Evolutionary conservation across 1,140 invertebrate genomes (phyloP), one percentile per base, ranked within the genome.

Genomic region (Harpegnathos saltator): DNA sequence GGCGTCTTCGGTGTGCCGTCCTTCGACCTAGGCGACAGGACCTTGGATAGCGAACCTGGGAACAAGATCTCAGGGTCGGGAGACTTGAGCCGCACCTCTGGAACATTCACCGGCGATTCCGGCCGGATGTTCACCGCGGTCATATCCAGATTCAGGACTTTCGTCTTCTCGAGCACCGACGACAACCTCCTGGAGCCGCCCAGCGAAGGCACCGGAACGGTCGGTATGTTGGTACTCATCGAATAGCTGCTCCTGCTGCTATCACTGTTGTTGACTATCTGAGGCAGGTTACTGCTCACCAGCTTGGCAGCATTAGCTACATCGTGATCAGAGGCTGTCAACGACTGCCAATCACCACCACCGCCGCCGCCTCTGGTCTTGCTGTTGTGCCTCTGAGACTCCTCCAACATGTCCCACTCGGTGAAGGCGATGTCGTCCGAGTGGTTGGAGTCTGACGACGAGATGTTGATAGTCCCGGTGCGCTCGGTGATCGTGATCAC

Each of bases 401-500:
- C 75, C n/a, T 90, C 87, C 12, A 90, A 61, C 82, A 90, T 82
- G 1, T 90, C 85, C 89, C 89, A 90, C n/a, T 90, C 89, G 14
- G 44, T 5, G n/a, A 68, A 85, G 0, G 56, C 44, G 0, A 85
- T 15, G 7, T 89, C 80, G 0, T 88, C 83, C 0, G 7, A 3
- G 11, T 4, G 38, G 48, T 77, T 72, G 0, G 73, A 59, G 33
- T 65, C 74, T 17, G 62, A 26, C 14, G 61, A 73, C 12, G 29
- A 72, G 14, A 61, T 63, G n/a, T 3, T 61, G 26, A 63, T 56
- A 58, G 33, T 69, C 12, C 50, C 50, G 1, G 59, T 75, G 19
- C 83, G 84, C 58, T 92, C 91, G 1, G 88, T 91, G 0, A 91
- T 89, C 54, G 90, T 83, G 62, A 91, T 87, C 29, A 92, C 89